phyloP scores from a whole-genome alignment of 2,888 invertebrate species.

The Eupsilia transversa region DNA sequence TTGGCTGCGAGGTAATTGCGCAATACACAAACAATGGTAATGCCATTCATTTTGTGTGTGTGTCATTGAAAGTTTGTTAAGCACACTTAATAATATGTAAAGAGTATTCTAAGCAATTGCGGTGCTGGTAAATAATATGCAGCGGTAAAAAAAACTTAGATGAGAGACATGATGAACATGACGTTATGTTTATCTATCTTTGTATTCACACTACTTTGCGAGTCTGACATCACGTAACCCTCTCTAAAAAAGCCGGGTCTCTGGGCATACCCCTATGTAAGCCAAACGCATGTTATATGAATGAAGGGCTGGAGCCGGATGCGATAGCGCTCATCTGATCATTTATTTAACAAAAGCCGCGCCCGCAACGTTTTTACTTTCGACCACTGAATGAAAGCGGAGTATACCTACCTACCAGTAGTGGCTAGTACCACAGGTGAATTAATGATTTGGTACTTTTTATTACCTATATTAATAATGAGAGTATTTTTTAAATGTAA shows the following conservation, averaged over 20 bases:
- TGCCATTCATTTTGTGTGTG: too few species aligned
- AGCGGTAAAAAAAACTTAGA: too few species aligned
- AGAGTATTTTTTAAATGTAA: not conserved
- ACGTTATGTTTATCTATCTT: too few species aligned
- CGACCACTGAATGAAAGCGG: slow-evolving; percentile 26
- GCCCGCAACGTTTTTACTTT: slow-evolving; percentile 25
- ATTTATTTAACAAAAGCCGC: slow-evolving; percentile 49
- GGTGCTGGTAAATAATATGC: too few species aligned
- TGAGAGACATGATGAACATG: too few species aligned
- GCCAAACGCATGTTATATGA: slow-evolving; percentile 38
- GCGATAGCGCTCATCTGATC: slow-evolving; percentile 35
- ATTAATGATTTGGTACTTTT: slow-evolving; percentile 17
- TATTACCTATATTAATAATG: not conserved
- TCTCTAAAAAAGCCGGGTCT: not conserved
- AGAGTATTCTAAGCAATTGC: too few species aligned
- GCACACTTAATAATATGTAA: too few species aligned
- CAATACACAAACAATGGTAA: too few species aligned
- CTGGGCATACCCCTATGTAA: not conserved
- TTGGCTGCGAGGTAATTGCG: not conserved
- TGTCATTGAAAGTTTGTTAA: too few species aligned
- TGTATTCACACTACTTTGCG: not conserved
- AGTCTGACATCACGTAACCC: not conserved
- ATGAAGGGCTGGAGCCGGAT: slow-evolving; percentile 47
- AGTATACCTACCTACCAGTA: too few species aligned
- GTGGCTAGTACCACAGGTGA: not conserved